Percentiles rank a stretch among this genome's conserved stretches.
Evolutionary conservation across 1,140 invertebrate species (phyloP).

Genomic region (Oedothorax gibbosus): DNA sequence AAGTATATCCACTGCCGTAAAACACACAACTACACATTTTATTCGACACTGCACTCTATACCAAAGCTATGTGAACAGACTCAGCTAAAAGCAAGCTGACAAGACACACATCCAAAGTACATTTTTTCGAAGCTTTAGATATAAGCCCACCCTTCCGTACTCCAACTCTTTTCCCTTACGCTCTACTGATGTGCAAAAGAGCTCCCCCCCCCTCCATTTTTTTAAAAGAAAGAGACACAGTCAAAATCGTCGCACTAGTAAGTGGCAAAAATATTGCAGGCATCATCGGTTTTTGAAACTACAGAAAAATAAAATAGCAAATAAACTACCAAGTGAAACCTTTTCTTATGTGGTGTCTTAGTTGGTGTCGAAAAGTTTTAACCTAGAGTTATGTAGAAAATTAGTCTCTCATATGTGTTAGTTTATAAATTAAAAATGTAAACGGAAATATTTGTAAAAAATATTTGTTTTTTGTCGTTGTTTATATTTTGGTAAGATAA

Average conservation of each 20-base stretch:
- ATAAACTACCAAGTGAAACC: not conserved
- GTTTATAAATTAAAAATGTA: too few relatives aligned
- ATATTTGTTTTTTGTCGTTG: too few relatives aligned
- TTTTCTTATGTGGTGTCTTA: not conserved
- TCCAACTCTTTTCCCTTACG: not conserved
- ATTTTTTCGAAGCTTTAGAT: conserved; percentile 13
- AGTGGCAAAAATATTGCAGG: conserved; percentile 46
- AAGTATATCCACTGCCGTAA: too few relatives aligned
- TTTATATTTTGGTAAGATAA: too few relatives aligned
- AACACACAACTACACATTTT: too few relatives aligned
- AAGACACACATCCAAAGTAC: conserved; percentile 25
- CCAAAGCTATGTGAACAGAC: too few relatives aligned
- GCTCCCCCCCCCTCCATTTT: conserved; percentile 3
- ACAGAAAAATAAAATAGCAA: not conserved
- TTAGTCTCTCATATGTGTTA: too few relatives aligned
- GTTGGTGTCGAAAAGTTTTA: too few relatives aligned
- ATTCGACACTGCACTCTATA: too few relatives aligned
- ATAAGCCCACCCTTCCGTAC: conserved; percentile 1
- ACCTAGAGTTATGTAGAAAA: too few relatives aligned
- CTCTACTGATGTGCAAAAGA: conserved; percentile 26
- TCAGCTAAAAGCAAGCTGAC: conserved; percentile 18
- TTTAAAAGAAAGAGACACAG: not conserved
- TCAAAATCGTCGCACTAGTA: conserved; percentile 20
- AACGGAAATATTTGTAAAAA: too few relatives aligned
- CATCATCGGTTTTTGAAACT: conserved; percentile 32